Evolutionary conservation across 92 coral and sea anemone genomes (phyloP).

Genomic region (Actinernus sp.): DNA sequence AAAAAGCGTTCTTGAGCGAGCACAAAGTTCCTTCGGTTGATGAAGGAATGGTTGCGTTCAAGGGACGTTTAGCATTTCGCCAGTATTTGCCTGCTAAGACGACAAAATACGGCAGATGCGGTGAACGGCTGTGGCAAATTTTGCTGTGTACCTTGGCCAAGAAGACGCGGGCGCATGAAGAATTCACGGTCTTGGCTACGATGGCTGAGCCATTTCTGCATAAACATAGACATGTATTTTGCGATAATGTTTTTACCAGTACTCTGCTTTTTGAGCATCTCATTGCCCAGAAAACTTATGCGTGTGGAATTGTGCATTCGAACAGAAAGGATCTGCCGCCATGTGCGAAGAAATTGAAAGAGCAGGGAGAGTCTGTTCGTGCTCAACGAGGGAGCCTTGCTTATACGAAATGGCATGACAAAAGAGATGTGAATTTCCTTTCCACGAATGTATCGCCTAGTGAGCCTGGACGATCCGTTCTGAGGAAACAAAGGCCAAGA

Average conservation of each 20-base stretch:
- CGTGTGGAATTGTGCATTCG: conserved; percentile 47
- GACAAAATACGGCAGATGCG: conserved; percentile 43
- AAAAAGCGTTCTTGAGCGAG: conserved; percentile 7
- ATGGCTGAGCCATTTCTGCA: conserved; percentile 50
- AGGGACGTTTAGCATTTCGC: conserved; percentile 19
- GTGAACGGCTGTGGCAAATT: conserved; percentile 44
- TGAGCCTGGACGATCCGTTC: conserved; percentile 36
- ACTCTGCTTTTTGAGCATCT: conserved; percentile 32
- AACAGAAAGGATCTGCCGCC: conserved; percentile 51
- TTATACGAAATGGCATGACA: conserved; percentile 62
- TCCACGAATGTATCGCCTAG: conserved; percentile 46
- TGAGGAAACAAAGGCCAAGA: conserved; percentile 20
- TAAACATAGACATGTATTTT: conserved; percentile 22
- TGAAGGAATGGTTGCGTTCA: conserved; percentile 46
- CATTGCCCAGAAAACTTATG: conserved; percentile 36
- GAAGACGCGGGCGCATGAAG: conserved; percentile 4
- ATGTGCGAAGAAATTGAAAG: conserved; percentile 35
- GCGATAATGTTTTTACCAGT: conserved; percentile 41
- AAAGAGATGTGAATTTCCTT: conserved; percentile 49
- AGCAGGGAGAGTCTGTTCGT: conserved; percentile 13
- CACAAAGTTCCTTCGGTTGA: conserved; percentile 22
- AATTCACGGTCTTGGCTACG: conserved; percentile 59
- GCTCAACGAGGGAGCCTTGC: not conserved
- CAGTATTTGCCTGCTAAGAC: conserved; percentile 33
- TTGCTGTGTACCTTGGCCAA: conserved; percentile 35